Evolutionary conservation across 2,797 vertebrate genomes (phyloP).

Genomic region (Rhynchotus rufescens): DNA sequence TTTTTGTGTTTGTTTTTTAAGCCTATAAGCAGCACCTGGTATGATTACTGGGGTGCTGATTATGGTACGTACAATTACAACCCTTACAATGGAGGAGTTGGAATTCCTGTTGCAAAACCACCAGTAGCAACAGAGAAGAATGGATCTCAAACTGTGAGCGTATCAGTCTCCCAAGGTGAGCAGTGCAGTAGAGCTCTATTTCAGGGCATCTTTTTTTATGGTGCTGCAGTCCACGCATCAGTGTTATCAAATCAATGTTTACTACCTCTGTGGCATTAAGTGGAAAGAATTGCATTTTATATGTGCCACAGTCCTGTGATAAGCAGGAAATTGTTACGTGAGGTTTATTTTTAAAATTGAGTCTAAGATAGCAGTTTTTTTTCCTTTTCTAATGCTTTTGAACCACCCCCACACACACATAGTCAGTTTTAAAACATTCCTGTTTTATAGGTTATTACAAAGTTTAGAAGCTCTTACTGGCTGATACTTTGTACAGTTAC

Average conservation of each 20-base stretch:
- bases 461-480: background rate
- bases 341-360: background rate
- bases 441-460: background rate
- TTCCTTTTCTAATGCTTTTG: background rate
- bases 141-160: constrained; percentile 93
- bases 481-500: background rate
- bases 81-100: constrained; percentile 94
- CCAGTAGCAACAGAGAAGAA: constrained; percentile 91
- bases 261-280: background rate
- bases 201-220: background rate
- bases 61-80: constrained; percentile 98
- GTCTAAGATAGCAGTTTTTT: background rate
- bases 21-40: constrained; percentile 99
- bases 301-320: background rate
- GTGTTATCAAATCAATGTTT: background rate
- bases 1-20: constrained; percentile 67
- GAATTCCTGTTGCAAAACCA: constrained; percentile 95
- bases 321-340: background rate
- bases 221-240: background rate
- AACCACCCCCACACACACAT: background rate
- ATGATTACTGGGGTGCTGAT: constrained; percentile 98
- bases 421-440: background rate
- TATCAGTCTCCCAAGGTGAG: constrained; percentile 96
- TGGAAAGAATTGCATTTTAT: background rate
- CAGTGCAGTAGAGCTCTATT: background rate